Conservation (phyloP, 2,113 vertebrate species). For the Ochotona princeps region DNA sequence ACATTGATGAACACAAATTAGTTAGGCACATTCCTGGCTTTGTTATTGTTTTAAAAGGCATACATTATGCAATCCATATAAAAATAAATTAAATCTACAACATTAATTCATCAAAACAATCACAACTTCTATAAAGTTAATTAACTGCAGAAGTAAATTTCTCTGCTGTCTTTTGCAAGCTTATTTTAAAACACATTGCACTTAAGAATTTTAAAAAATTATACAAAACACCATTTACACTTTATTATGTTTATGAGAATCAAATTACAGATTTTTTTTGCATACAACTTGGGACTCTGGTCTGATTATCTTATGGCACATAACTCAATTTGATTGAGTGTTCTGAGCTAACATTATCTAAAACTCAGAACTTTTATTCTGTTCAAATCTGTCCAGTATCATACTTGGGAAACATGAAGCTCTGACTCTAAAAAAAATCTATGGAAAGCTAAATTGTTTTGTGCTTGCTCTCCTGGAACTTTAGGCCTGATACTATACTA, state of each 20-base stretch:
- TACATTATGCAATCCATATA: constrained; percentile 88
- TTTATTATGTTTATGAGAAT: constrained; percentile 83
- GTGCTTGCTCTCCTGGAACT: constrained; percentile 78
- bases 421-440: constrained; percentile 76
- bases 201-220: constrained; percentile 79
- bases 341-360: constrained; percentile 60
- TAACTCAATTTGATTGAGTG: constrained; percentile 75
- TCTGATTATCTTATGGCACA: constrained; percentile 79
- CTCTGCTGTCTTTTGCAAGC: constrained; percentile 85
- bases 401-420: constrained; percentile 76
- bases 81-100: constrained; percentile 90
- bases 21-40: constrained; percentile 85
- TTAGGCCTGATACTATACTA: constrained; percentile 78
- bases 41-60: constrained; percentile 89
- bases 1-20: constrained; percentile 77
- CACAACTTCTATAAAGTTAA: constrained; percentile 83
- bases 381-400: constrained; percentile 66
- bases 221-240: constrained; percentile 80
- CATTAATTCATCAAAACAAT: constrained; percentile 85
- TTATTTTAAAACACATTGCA: constrained; percentile 89
- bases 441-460: constrained; percentile 80
- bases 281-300: constrained; percentile 68
- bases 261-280: constrained; percentile 77
- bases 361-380: constrained; percentile 73
- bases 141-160: constrained; percentile 84